phyloP scores from a whole-genome alignment of 92 coral and sea anemone species.

The Porites divaricata region DNA sequence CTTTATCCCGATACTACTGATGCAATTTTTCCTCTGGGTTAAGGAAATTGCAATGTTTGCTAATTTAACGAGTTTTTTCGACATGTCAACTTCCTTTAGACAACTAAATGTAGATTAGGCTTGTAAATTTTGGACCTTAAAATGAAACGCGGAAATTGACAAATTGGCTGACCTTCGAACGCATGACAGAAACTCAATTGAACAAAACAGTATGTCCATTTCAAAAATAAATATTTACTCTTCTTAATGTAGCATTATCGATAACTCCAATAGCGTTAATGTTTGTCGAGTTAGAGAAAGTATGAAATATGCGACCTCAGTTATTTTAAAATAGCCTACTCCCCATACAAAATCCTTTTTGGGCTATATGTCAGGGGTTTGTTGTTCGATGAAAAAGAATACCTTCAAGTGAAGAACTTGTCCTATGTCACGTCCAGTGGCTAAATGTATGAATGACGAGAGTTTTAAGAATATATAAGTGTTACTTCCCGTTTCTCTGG shows the following conservation, averaged over 20 bases:
- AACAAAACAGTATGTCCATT: neutral
- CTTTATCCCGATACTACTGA: neutral
- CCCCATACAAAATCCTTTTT: no score
- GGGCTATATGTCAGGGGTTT: no score
- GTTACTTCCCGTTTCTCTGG: no score
- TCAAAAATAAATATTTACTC: neutral
- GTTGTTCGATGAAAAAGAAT: no score
- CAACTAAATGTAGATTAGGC: neutral
- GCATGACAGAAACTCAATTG: neutral
- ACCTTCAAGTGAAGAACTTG: no score
- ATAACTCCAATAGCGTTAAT: neutral
- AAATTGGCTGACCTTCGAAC: constrained; percentile 1
- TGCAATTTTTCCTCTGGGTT: neutral
- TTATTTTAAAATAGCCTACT: no score
- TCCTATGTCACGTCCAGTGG: no score
- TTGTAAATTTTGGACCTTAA: neutral
- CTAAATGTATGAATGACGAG: no score
- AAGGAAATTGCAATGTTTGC: constrained; percentile 23
- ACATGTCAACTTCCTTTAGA: constrained; percentile 11
- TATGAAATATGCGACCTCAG: no score
- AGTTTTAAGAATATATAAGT: no score
- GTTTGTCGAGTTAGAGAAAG: no score
- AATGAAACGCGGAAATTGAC: constrained; percentile 14
- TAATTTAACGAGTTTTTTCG: constrained; percentile 31
- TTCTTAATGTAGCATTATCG: neutral